phyloP scores from a whole-genome alignment of 2,113 vertebrate species.

The Myotis yumanensis region DNA sequence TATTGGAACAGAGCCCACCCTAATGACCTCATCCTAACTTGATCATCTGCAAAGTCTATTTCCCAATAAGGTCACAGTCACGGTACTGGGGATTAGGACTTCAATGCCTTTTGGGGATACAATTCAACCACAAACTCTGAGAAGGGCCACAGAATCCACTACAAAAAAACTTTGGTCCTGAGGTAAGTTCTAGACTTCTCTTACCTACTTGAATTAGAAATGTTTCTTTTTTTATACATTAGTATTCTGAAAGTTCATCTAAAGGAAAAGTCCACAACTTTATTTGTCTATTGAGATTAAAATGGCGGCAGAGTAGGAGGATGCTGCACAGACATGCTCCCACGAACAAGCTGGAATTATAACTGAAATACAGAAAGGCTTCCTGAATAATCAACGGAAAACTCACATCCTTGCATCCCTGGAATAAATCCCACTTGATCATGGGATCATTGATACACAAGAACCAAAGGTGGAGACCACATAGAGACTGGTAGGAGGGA shows the following conservation, averaged over 20 bases:
- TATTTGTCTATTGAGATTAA: not conserved
- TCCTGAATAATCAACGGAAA: no score
- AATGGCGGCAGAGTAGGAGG: no score
- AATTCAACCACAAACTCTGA: not conserved
- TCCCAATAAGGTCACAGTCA: not conserved
- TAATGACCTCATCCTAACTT: not conserved
- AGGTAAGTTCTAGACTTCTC: not conserved
- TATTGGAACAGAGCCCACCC: not conserved
- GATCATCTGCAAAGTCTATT: not conserved
- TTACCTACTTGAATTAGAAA: slow-evolving; percentile 13
- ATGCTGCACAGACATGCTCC: no score
- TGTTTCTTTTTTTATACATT: not conserved
- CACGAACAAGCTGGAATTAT: no score
- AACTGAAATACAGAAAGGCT: no score
- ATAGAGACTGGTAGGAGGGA: no score
- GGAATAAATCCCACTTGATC: no score
- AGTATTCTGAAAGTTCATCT: slow-evolving; percentile 7
- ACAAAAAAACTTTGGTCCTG: not conserved
- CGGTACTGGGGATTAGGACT: not conserved
- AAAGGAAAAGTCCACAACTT: not conserved
- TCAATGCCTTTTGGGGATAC: not conserved
- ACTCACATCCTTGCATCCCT: no score
- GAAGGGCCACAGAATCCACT: not conserved
- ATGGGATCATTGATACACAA: no score
- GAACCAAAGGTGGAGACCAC: no score